Conservation (phyloP, 2,113 vertebrate genomes). For the Indicator indicator region DNA sequence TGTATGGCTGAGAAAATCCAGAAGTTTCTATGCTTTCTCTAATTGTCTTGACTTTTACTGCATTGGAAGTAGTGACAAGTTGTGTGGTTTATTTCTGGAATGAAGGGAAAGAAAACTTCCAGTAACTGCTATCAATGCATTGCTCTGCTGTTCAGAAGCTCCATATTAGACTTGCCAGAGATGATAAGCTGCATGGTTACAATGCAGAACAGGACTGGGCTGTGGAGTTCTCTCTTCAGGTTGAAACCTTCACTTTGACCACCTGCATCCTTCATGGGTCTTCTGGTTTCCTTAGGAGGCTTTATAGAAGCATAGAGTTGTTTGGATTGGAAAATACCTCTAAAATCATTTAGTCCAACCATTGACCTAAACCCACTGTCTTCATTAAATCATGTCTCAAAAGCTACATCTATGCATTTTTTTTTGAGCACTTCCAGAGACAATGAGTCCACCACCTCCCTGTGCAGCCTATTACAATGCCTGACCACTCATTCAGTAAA, state of each 20-base stretch:
- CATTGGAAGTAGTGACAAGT: not conserved
- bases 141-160: not conserved
- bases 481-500: too few relatives aligned
- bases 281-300: not conserved
- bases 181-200: accelerated
- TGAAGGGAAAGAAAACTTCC: not conserved
- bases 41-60: not conserved
- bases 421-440: too few relatives aligned
- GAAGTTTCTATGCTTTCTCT: not conserved
- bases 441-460: too few relatives aligned
- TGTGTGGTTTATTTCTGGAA: not conserved
- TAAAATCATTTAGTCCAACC: too few relatives aligned
- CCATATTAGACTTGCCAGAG: not conserved
- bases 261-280: not conserved
- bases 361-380: too few relatives aligned
- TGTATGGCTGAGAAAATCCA: not conserved
- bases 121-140: not conserved
- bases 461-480: too few relatives aligned
- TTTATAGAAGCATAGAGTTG: too few relatives aligned
- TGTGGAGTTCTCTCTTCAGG: not conserved
- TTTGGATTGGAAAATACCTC: too few relatives aligned
- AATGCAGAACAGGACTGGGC: not conserved
- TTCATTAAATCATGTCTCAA: too few relatives aligned
- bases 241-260: not conserved
- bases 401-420: too few relatives aligned